Evolutionary conservation across 37 sponge, comb jelly and placozoan genomes (phyloP).

Genomic region (Hexactinellida sp.): DNA sequence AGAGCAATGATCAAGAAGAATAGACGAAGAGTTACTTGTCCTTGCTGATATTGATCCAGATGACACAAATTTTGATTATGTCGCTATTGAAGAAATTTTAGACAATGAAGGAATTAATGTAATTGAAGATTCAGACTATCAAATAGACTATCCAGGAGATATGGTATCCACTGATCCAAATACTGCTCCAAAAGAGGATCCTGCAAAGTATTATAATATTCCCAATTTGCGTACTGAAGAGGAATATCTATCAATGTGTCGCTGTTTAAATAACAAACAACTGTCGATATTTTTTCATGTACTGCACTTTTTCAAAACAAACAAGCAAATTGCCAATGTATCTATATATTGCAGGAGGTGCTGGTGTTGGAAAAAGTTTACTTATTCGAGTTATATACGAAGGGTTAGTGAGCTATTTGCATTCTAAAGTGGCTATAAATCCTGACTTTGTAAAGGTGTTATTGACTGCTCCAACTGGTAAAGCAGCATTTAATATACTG

Average conservation of each 20-base stretch:
- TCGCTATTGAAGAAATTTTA: not conserved
- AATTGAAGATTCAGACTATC: not conserved
- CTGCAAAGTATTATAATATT: not conserved
- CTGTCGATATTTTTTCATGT: not conserved
- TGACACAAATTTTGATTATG: not conserved
- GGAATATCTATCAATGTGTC: not conserved
- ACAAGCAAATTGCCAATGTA: constrained; percentile 22
- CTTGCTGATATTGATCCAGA: not conserved
- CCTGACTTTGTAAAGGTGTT: constrained; percentile 26
- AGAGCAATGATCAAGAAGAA: not conserved
- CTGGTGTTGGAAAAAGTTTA: constrained; percentile 41
- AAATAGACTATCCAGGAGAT: not conserved
- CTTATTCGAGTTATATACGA: constrained; percentile 23
- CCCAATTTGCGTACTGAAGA: not conserved
- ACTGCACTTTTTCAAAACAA: too few relatives aligned
- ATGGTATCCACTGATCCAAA: not conserved
- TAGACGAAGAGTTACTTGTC: not conserved
- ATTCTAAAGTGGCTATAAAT: not conserved
- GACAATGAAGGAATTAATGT: not conserved
- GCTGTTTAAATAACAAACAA: not conserved
- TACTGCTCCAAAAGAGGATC: not conserved
- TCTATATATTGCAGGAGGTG: constrained; percentile 31
- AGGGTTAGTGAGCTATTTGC: constrained; percentile 19
- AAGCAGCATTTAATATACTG: constrained; percentile 32
- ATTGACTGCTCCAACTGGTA: constrained; percentile 33